phyloP scores from a whole-genome alignment of 2,113 vertebrate species.

The Caracal caracal region DNA sequence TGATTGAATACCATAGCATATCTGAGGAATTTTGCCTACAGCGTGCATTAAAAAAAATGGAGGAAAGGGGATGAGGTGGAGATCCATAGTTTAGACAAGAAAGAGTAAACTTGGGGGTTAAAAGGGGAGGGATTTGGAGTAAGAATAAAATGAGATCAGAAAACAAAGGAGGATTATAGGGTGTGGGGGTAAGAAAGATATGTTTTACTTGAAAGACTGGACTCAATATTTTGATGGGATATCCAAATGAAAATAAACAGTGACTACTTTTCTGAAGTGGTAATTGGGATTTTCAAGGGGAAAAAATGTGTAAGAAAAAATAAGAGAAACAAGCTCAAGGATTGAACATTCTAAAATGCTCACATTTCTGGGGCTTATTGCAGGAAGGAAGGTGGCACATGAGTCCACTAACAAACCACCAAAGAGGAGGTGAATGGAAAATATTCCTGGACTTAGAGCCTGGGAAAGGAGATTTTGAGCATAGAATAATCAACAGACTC shows the following conservation, averaged over 20 bases:
- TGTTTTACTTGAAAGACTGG: not conserved
- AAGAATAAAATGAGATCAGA: not conserved
- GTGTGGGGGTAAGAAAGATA: not conserved
- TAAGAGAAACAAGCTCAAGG: not conserved
- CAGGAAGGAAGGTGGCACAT: not conserved
- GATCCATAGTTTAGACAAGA: not conserved
- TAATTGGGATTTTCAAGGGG: not conserved
- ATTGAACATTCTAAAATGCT: not conserved
- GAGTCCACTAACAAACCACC: not conserved
- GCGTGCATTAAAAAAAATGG: not conserved
- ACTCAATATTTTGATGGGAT: not conserved
- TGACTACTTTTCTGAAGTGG: not conserved
- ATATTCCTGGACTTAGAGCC: not conserved
- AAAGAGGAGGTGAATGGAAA: accelerated
- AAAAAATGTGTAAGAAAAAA: not conserved
- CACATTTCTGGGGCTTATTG: not conserved
- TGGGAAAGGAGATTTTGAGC: not conserved
- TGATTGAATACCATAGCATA: not conserved
- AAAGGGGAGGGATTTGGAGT: not conserved
- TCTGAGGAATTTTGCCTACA: not conserved
- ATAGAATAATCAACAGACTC: not conserved
- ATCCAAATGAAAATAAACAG: not conserved
- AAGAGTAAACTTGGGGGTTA: not conserved
- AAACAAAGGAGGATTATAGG: not conserved
- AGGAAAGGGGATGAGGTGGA: not conserved